Conservation (phyloP, 2,797 vertebrate genomes). For the Atherinosoma microstoma region DNA sequence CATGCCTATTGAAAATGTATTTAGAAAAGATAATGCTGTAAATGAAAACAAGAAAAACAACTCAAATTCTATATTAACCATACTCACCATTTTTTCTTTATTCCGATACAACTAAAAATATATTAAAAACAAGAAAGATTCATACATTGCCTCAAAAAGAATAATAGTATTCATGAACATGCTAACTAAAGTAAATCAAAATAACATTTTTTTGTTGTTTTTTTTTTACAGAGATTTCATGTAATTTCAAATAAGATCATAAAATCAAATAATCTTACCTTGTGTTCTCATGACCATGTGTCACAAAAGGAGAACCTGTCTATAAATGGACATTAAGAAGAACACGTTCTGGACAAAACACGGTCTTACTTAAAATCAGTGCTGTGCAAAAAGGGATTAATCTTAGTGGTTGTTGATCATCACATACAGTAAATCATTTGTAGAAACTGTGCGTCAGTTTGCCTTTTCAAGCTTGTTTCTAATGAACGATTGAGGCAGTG, state of each 20-base stretch:
- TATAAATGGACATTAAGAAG: neutral
- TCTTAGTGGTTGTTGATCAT: constrained; percentile 1
- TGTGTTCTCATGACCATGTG: neutral
- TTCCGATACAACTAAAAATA: no score
- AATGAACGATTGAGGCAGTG: neutral
- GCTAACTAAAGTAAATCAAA: neutral
- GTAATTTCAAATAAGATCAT: neutral
- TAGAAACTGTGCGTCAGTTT: neutral
- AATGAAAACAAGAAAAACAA: no score
- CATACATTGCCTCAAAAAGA: no score
- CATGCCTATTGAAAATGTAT: no score
- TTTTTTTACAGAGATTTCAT: no score
- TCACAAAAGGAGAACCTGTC: no score
- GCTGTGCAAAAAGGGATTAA: neutral
- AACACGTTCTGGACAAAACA: neutral
- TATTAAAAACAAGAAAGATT: no score
- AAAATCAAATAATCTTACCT: neutral
- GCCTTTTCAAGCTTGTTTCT: neutral
- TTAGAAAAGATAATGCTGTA: no score
- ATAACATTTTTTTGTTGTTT: neutral
- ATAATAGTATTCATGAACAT: no score
- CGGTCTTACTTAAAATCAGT: neutral
- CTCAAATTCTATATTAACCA: no score
- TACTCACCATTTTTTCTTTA: no score
- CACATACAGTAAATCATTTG: neutral